Percentiles rank a stretch among this genome's conserved stretches.
These are phyloP conservation scores for Noctua comes DNA, from an alignment of 2,888 invertebrate genomes.

Conservation along the genomic window DNA sequence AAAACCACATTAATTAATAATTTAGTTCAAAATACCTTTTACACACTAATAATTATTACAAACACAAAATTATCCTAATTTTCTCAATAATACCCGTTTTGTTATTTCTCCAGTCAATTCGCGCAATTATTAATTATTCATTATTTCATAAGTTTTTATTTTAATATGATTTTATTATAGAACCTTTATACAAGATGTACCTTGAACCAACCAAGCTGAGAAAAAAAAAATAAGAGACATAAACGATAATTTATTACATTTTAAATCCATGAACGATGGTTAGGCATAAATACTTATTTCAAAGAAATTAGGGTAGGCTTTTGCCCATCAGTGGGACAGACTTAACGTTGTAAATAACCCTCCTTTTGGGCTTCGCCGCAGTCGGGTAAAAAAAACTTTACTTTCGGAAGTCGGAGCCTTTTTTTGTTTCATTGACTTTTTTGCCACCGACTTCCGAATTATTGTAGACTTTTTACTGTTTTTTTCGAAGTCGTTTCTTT, in stretches of 20 bases:
- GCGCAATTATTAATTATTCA: conserved; percentile 8
- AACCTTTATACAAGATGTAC: neutral
- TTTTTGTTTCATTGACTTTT: too few relatives aligned
- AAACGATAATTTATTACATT: neutral
- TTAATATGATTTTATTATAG: neutral
- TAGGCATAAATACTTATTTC: too few relatives aligned
- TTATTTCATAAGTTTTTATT: neutral
- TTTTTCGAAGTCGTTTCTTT: too few relatives aligned
- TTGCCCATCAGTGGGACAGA: neutral
- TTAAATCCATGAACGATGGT: too few relatives aligned
- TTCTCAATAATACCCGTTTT: conserved; percentile 52
- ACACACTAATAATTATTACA: neutral
- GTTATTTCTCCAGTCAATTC: conserved; percentile 43
- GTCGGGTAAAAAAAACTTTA: too few relatives aligned
- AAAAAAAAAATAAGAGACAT: neutral
- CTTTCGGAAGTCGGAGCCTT: too few relatives aligned
- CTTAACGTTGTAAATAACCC: too few relatives aligned
- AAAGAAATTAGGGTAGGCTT: neutral
- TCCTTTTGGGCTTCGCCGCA: too few relatives aligned
- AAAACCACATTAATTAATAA: neutral
- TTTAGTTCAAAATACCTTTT: conserved; percentile 1
- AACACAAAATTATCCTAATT: conserved; percentile 26
- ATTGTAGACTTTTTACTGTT: too few relatives aligned
- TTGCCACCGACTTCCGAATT: too few relatives aligned
- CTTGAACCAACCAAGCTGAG: neutral